phyloP scores from a whole-genome alignment of 2,888 invertebrate genomes.

The Drosophila meridionalis region DNA sequence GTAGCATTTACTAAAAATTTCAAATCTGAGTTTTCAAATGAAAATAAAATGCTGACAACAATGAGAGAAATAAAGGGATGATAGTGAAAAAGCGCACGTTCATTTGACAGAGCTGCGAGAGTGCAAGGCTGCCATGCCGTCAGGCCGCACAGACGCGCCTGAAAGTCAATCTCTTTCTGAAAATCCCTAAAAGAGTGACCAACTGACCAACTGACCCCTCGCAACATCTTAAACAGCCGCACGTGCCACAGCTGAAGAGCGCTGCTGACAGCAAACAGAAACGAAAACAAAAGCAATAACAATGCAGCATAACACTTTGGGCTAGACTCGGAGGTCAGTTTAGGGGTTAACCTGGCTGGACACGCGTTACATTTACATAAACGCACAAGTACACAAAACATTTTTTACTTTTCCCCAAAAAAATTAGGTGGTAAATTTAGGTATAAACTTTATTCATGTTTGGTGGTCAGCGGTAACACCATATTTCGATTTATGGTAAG shows the following conservation, averaged over 20 bases:
- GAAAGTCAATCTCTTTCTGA: constrained; percentile 12
- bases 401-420: constrained; percentile 35
- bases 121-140: background rate
- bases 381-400: constrained; percentile 29
- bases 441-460: constrained; percentile 6
- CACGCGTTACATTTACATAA: constrained; percentile 65
- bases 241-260: constrained; percentile 60
- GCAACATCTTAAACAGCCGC: constrained; percentile 56
- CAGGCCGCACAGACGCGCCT: background rate
- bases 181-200: constrained; percentile 23
- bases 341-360: constrained; percentile 60
- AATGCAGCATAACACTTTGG: constrained; percentile 39
- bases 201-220: constrained; percentile 65
- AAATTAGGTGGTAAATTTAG: constrained; percentile 22
- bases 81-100: constrained; percentile 22
- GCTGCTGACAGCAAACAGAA: constrained; percentile 45
- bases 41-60: constrained; percentile 61
- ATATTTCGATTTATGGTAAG: constrained; percentile 28
- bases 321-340: constrained; percentile 50
- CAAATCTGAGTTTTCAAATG: constrained; percentile 61
- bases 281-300: constrained; percentile 14
- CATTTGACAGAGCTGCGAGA: background rate
- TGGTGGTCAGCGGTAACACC: constrained; percentile 54
- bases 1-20: constrained; percentile 72
- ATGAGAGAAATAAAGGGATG: constrained; percentile 67